These are phyloP conservation scores for Trichosurus vulpecula DNA, from an alignment of 2,797 vertebrate genomes.

Conservation along the genomic window DNA sequence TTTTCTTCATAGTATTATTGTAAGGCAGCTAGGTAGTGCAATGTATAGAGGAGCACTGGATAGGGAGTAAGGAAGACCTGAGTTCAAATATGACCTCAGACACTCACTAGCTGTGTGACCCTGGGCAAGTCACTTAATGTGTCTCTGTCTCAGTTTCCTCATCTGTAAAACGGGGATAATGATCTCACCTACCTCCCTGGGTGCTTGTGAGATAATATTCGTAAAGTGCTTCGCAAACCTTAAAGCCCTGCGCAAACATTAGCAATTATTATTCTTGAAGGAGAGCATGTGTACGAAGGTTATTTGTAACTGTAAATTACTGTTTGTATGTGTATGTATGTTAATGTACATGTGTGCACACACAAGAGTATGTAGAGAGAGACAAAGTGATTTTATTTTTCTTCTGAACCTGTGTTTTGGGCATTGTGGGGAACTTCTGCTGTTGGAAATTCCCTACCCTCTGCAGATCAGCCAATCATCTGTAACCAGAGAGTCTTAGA, in stretches of 20 bases:
- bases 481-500: background rate
- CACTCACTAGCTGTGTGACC: background rate
- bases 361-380: background rate
- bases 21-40: background rate
- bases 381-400: background rate
- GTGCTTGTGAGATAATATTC: background rate
- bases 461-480: background rate
- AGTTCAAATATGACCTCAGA: background rate
- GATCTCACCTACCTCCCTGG: background rate
- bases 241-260: background rate
- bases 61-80: background rate
- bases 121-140: background rate
- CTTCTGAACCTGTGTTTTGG: background rate
- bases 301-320: background rate
- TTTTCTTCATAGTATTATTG: background rate
- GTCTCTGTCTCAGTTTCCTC: background rate
- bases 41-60: background rate
- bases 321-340: background rate
- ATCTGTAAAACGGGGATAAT: background rate
- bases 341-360: background rate
- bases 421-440: background rate
- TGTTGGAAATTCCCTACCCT: background rate
- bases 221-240: background rate
- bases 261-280: background rate
- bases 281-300: background rate